A percentile compares a stretch with the other conserved stretches of the same genome.
Evolutionary conservation across 2,888 invertebrate genomes (phyloP).

Genomic region (Pseudococcus jackbeardsleyi): DNA sequence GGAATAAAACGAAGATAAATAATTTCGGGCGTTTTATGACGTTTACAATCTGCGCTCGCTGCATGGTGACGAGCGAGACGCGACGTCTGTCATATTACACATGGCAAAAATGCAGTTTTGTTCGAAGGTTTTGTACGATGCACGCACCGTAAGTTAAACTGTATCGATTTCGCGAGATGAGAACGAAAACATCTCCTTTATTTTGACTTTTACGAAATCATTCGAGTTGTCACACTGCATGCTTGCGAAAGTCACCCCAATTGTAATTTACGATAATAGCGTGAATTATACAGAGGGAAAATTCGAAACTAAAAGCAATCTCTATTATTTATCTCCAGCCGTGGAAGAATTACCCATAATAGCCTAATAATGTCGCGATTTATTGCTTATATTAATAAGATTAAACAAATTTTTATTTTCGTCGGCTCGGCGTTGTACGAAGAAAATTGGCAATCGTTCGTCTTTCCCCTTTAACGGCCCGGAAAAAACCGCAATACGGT

Average conservation of each 20-base stretch:
- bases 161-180: constrained; percentile 6
- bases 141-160: not conserved
- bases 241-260: constrained; percentile 34
- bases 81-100: not conserved
- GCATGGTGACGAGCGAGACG: not conserved
- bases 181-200: not conserved
- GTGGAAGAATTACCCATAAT: constrained; percentile 42
- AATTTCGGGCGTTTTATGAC: constrained; percentile 2
- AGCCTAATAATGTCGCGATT: constrained; percentile 45
- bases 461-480: not conserved
- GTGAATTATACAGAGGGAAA: constrained; percentile 48
- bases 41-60: not conserved
- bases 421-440: not conserved
- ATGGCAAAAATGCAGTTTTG: not conserved
- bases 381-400: constrained; percentile 45
- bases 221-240: constrained; percentile 14
- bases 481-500: not conserved
- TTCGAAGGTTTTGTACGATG: not conserved
- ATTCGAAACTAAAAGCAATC: constrained; percentile 51
- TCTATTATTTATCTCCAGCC: constrained; percentile 27
- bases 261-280: constrained; percentile 50
- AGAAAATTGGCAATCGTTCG: constrained; percentile 34
- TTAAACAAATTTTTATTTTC: constrained; percentile 46
- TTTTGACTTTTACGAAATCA: constrained; percentile 28
- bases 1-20: constrained; percentile 6